Evolutionary conservation across 2,888 invertebrate species (phyloP), one percentile per base, ranked within the genome.

Genomic region (Apamea epomidion): DNA sequence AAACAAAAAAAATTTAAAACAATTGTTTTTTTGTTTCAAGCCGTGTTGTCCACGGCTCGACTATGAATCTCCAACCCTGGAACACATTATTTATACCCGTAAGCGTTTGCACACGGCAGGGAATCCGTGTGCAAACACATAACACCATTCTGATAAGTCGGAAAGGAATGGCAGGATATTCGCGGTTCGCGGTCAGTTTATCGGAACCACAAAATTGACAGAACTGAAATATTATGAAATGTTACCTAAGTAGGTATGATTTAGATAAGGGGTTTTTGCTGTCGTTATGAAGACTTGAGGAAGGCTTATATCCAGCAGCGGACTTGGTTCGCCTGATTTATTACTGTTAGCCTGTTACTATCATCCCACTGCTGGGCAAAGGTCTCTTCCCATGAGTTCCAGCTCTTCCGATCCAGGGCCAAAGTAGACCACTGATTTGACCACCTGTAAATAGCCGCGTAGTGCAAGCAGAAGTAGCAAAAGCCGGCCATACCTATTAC

Each of bases 1-100:
- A 21, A 32, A 71, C 21, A 48, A 75, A 80, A 65, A 62, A 62
- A 78, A 74, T 0, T 0, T 67, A 29, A 75, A 82, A 62, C 25
- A 18, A 58, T 5, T 32, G 51, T 8, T 68, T 78, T 67, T 77
- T 82, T 76, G 67, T 87, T 84, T 81, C 83, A 91, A 92, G 93
- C 94, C 94, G 94, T 92, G 92, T 73, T n/a, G 60, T 72, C 78
- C 92, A 94, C 94, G 93, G 93, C 94, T 89, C 90, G 89, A 92
- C 86, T 93, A 90, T 92, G 88, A 60, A n/a, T 18, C 18, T 42
- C 14, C 10, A 77, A 10, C 37, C 51, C 29, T 58, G 6, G 37
- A 18, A n/a, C 62, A 6, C 18, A 65, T 45, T 80, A 75, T 93
- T 88, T 93, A 93, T 91, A 91, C 78, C n/a, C 69, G 10, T 18